Evolutionary conservation across 2,797 vertebrate genomes (phyloP).

Genomic region (Chromobotia macracanthus): DNA sequence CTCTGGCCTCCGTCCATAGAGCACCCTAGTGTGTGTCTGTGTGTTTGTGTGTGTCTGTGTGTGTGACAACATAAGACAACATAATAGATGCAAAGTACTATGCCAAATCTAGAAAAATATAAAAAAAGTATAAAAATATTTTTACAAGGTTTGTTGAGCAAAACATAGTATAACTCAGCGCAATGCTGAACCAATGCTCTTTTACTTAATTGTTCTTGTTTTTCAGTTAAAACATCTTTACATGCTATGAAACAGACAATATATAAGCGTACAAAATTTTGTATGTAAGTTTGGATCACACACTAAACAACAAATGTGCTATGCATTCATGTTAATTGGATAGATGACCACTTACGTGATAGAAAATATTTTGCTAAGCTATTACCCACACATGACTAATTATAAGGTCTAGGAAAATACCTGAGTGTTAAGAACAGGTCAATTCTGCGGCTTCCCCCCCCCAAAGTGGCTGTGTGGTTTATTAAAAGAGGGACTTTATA

Average conservation of each 20-base stretch:
- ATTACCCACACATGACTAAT: slow-evolving; percentile 54
- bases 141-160: neutral
- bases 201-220: neutral
- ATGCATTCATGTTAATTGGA: slow-evolving; percentile 47
- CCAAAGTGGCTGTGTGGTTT: slow-evolving; percentile 44
- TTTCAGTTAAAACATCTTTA: neutral
- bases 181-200: too few species aligned
- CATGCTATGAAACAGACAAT: neutral
- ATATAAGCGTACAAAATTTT: neutral
- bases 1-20: slow-evolving; percentile 48
- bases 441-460: slow-evolving; percentile 5
- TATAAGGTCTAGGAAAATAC: slow-evolving; percentile 45
- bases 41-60: slow-evolving; percentile 20
- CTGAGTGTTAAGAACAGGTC: slow-evolving; percentile 21
- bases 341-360: slow-evolving; percentile 48
- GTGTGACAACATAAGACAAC: slow-evolving; percentile 15
- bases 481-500: slow-evolving; percentile 38
- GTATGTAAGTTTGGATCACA: slow-evolving; percentile 6
- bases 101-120: slow-evolving; percentile 25
- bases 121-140: neutral
- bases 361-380: slow-evolving; percentile 57
- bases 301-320: slow-evolving; percentile 19
- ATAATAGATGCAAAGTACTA: neutral
- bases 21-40: slow-evolving; percentile 48
- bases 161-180: too few species aligned